Evolutionary conservation across 1,140 invertebrate genomes (phyloP).

Genomic region (Zaprionus inermis): DNA sequence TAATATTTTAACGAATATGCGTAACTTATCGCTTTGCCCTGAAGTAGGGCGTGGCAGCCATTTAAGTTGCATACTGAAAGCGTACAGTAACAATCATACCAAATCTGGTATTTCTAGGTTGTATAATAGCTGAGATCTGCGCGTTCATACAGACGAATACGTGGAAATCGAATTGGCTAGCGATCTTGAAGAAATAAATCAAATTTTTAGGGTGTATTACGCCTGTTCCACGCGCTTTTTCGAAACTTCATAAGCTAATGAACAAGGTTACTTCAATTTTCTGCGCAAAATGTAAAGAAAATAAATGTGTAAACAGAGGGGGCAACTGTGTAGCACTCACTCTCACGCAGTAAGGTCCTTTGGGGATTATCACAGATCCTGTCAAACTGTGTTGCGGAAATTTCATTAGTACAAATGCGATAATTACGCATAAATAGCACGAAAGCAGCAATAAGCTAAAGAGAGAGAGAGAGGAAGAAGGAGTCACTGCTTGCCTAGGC

Average conservation of each 20-base stretch:
- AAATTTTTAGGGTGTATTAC: neutral
- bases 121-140: too few relatives aligned
- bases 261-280: neutral
- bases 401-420: constrained; percentile 44
- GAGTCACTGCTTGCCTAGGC: too few relatives aligned
- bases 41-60: too few relatives aligned
- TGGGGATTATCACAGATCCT: constrained; percentile 13
- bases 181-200: neutral
- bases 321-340: neutral
- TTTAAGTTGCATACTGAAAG: too few relatives aligned
- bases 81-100: too few relatives aligned
- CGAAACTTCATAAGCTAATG: neutral
- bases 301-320: neutral
- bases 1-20: too few relatives aligned
- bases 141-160: too few relatives aligned
- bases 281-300: neutral
- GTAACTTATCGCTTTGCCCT: too few relatives aligned
- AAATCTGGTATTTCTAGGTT: too few relatives aligned
- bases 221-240: too few relatives aligned
- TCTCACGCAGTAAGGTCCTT: neutral
- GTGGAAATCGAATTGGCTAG: too few relatives aligned
- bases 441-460: neutral
- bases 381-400: constrained; percentile 17
- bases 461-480: neutral
- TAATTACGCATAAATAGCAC: constrained; percentile 33